A percentile compares a stretch with the other conserved stretches of the same genome.
phyloP scores from a whole-genome alignment of 1,140 invertebrate genomes.

The Drosophila neocordata region DNA sequence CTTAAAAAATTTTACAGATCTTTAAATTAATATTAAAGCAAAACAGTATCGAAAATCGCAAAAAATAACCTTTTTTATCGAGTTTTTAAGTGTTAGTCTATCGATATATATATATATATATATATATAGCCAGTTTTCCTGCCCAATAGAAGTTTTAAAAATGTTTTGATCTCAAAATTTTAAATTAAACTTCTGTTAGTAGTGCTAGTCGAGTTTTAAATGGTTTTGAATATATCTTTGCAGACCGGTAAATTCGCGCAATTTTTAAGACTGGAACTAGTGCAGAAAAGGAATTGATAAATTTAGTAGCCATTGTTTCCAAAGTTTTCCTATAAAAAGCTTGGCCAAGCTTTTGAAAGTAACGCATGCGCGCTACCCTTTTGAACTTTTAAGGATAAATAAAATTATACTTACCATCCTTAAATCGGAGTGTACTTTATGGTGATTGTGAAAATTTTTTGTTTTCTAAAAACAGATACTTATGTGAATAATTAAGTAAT shows the following conservation, averaged over 20 bases:
- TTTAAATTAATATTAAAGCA: no score
- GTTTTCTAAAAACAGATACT: background rate
- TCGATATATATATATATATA: no score
- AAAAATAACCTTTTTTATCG: no score
- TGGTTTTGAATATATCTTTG: background rate
- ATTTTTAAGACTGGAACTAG: background rate
- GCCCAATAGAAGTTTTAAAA: no score
- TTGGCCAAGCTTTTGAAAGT: constrained; percentile 32
- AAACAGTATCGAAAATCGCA: no score
- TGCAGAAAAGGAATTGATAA: background rate
- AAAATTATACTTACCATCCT: constrained; percentile 70
- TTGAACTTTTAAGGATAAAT: constrained; percentile 73
- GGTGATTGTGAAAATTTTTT: constrained; percentile 45
- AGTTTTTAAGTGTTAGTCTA: no score
- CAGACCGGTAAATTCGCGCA: no score
- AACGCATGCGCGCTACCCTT: constrained; percentile 46
- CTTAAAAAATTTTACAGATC: no score
- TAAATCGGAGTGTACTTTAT: constrained; percentile 62
- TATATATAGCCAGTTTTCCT: no score
- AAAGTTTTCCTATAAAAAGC: constrained; percentile 28
- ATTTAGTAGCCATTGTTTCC: background rate
- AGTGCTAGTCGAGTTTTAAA: background rate
- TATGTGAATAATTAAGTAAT: constrained; percentile 1
- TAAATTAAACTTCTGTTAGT: no score
- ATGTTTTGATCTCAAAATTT: no score